Conservation (phyloP, 2,797 vertebrate species). For the Ptychadena robeensis region DNA sequence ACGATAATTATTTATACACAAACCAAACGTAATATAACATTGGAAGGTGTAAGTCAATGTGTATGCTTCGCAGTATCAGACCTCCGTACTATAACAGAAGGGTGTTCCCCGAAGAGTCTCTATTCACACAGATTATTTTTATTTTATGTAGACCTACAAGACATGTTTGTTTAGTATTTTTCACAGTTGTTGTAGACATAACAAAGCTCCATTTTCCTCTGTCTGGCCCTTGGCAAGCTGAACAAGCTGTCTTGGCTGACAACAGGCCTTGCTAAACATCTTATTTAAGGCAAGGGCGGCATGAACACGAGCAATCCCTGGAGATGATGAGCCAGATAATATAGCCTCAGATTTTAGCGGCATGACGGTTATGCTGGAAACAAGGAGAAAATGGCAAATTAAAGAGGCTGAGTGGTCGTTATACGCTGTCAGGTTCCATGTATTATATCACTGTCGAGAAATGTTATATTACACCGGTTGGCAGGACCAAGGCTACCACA, state of each 20-base stretch:
- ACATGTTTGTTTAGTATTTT: conserved; percentile 26
- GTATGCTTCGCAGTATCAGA: no score
- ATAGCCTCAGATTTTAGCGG: conserved; percentile 36
- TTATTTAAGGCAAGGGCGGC: conserved; percentile 28
- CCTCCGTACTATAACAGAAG: background rate
- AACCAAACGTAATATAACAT: no score
- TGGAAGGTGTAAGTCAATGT: no score
- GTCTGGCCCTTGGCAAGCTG: conserved; percentile 21
- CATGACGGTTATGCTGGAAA: conserved; percentile 34
- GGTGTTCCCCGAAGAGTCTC: background rate
- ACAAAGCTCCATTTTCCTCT: conserved; percentile 17
- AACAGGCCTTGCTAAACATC: conserved; percentile 39
- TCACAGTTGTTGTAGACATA: conserved; percentile 10
- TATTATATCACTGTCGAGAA: conserved; percentile 15
- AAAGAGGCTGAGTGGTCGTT: conserved; percentile 25
- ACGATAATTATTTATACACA: no score
- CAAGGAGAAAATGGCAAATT: conserved; percentile 36
- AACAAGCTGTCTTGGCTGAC: conserved; percentile 29
- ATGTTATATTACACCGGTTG: conserved; percentile 6
- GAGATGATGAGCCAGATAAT: conserved; percentile 47
- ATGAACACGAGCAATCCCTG: conserved; percentile 17
- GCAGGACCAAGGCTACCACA: conserved; percentile 53
- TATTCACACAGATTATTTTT: background rate
- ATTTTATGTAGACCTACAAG: background rate
- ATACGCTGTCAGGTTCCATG: conserved; percentile 44